Conservation (phyloP, 2,113 vertebrate species). For the Megaceryle torquata region DNA sequence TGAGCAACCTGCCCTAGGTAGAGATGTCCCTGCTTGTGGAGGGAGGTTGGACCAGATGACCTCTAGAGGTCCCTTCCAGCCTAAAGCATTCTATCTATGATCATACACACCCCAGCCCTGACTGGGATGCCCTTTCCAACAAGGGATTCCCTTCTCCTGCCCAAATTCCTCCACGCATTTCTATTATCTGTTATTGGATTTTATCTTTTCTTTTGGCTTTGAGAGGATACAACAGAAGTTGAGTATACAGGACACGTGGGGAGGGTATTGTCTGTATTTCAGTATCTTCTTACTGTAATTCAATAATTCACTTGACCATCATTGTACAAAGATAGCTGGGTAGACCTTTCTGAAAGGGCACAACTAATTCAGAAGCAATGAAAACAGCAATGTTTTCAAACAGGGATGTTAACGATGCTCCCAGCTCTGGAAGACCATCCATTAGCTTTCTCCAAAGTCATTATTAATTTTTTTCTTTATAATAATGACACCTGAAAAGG, state of each 20-base stretch:
- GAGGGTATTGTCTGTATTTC: background rate
- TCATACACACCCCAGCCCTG: no score
- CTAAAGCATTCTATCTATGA: no score
- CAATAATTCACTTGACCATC: background rate
- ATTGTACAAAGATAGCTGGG: background rate
- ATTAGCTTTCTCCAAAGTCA: background rate
- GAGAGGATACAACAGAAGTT: background rate
- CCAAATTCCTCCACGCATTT: background rate
- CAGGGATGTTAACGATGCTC: background rate
- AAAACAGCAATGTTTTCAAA: background rate
- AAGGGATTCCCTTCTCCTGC: background rate
- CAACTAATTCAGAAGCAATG: background rate
- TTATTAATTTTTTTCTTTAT: background rate
- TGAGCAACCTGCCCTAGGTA: no score
- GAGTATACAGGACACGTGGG: background rate
- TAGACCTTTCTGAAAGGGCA: background rate
- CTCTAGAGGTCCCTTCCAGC: no score
- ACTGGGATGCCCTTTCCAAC: background rate
- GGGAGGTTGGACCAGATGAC: no score
- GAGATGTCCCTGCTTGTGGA: no score
- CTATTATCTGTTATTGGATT: background rate
- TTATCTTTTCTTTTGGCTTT: background rate
- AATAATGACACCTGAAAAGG: background rate
- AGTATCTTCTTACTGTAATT: background rate
- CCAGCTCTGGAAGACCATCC: background rate